Percentiles rank a stretch among this genome's conserved stretches.
Conservation (phyloP, 2,888 invertebrate species). For the Metallyticus violacea region DNA sequence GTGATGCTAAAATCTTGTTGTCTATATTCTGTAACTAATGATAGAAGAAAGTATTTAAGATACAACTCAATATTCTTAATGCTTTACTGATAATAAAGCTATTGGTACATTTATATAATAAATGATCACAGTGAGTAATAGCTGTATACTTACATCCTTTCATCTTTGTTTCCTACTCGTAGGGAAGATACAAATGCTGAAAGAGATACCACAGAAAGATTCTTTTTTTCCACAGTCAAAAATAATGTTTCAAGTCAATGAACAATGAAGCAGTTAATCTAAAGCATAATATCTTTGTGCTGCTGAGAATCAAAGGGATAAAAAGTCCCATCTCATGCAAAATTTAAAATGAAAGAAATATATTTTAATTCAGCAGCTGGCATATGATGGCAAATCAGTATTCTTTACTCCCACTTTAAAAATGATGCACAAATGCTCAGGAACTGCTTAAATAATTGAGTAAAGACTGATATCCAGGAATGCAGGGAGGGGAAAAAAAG, state of each 20-base stretch:
- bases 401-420: not conserved
- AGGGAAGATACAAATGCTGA: not conserved
- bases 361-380: not conserved
- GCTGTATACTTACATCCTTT: not conserved
- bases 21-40: not conserved
- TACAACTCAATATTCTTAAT: no score
- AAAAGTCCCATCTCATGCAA: not conserved
- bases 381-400: not conserved
- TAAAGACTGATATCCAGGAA: not conserved
- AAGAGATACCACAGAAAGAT: not conserved
- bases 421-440: not conserved
- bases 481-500: not conserved
- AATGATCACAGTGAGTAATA: no score
- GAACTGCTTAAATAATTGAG: not conserved
- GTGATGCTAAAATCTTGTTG: not conserved
- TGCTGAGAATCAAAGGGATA: not conserved
- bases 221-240: not conserved
- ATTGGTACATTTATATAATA: not conserved
- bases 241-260: not conserved
- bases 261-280: not conserved
- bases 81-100: no score
- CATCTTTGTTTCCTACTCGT: not conserved
- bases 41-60: no score
- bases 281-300: not conserved
- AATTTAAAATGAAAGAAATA: not conserved